Evolutionary conservation across 2,888 invertebrate genomes (phyloP).

Genomic region (Thera britannica): DNA sequence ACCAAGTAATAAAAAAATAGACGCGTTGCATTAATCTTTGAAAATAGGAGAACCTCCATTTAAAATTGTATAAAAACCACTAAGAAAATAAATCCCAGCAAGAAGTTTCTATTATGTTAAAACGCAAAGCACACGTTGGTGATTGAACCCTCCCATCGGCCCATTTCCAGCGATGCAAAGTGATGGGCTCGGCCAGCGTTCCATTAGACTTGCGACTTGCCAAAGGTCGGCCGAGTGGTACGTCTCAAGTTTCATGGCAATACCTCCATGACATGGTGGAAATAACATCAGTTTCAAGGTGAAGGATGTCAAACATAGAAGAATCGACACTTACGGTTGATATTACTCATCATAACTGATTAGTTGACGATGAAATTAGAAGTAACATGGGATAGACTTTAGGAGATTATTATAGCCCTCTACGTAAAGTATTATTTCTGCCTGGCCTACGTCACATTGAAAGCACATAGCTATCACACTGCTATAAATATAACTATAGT

Average conservation of each 20-base stretch:
- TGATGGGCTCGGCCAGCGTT: slow-evolving; percentile 31
- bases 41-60: no score
- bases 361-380: neutral
- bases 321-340: neutral
- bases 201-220: slow-evolving; percentile 27
- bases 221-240: slow-evolving; percentile 28
- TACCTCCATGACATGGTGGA: slow-evolving; percentile 9
- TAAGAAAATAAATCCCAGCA: no score
- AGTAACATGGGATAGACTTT: no score
- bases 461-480: no score
- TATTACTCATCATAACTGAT: neutral
- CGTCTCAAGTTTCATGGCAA: slow-evolving; percentile 22
- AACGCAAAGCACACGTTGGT: neutral
- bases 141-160: neutral
- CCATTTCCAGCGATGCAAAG: slow-evolving; percentile 31
- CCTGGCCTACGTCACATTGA: no score
- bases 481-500: no score
- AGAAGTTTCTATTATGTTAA: neutral
- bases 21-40: no score
- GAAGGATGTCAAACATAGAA: neutral
- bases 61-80: no score
- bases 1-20: no score
- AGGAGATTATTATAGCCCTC: no score
- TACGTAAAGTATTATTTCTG: no score
- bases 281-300: slow-evolving; percentile 11